Base-by-base conservation (phyloP, 2,888 invertebrate genomes). In the Toxonevra muliebris region DNA sequence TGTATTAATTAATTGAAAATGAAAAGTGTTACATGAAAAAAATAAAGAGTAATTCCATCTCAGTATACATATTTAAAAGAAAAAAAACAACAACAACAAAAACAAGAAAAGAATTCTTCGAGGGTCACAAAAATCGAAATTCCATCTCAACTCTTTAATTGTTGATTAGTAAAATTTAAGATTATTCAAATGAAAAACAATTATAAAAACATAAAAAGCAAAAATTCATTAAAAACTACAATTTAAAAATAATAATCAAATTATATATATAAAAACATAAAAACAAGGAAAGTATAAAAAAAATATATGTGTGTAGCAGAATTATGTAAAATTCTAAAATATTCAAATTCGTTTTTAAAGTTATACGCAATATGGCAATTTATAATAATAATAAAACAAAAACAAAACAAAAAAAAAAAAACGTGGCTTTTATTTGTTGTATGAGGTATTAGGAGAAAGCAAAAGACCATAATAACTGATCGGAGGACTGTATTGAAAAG, bases 101-200 rank as follows among this genome's bases (percentile, higher is more conserved):
- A 64, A 55, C 58, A 55, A 43, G 63, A 43, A 48, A 48, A 48
- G 15, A 48, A 53, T 53, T 19, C 60, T 66, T 61, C 54, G 66
- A 70, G 69, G 69, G 69, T 70, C 69, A 70, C 69, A 70, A 67
- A 70, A 67, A 65, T 70, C 67, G 67, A 65, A 67, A 67, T 70
- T 70, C 67, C 69, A 70, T 70, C 69, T 70, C 66, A 60, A 63
- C 65, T 65, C 53, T 30, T 65, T 62, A 60, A 54, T 60, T 64
- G 54, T 59, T 63, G 59, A 60, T 64, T 59, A 68, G 53, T 53
- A 63, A 57, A 19, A 15, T 45, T 17, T 54, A 66, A 43, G 54
- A 42, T 50, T 55, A 11, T 41, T 53, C 12, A 19, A 66, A 10
- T 43, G 13, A 54, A 61, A 41, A 30, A 52, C 45, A 50, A 57